These are phyloP conservation scores for Aricia artaxerxes DNA, from an alignment of 2,888 invertebrate species.

Conservation along the genomic window DNA sequence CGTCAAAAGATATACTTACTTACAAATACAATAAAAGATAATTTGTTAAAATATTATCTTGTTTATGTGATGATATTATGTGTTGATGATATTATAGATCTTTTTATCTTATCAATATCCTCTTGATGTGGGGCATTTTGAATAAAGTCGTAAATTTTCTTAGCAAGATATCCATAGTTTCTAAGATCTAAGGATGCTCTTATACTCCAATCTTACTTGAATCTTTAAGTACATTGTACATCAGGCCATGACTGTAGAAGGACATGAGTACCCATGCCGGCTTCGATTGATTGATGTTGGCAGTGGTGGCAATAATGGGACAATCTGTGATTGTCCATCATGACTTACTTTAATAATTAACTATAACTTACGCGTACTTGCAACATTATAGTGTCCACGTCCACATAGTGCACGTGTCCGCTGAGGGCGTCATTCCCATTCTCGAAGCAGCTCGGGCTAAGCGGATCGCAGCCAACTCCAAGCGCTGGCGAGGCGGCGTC, in stretches of 20 bases:
- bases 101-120: neutral
- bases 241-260: no score
- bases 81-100: neutral
- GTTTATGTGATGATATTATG: neutral
- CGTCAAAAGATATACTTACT: no score
- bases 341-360: neutral
- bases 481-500: slow-evolving; percentile 75
- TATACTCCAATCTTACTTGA: no score
- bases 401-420: slow-evolving; percentile 86
- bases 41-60: neutral
- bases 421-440: slow-evolving; percentile 80
- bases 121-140: neutral
- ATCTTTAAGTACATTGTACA: no score
- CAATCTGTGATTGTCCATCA: no score
- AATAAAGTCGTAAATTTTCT: neutral
- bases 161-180: no score
- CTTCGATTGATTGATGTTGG: no score
- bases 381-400: slow-evolving; percentile 75
- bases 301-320: no score
- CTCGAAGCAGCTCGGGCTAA: slow-evolving; percentile 73
- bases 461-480: slow-evolving; percentile 74
- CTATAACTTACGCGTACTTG: neutral
- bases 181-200: no score
- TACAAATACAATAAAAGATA: neutral
- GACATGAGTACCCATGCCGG: no score